Percentiles rank a stretch among this genome's conserved stretches.
Evolutionary conservation across 1,140 invertebrate genomes (phyloP).

Genomic region (Ostrea edulis): DNA sequence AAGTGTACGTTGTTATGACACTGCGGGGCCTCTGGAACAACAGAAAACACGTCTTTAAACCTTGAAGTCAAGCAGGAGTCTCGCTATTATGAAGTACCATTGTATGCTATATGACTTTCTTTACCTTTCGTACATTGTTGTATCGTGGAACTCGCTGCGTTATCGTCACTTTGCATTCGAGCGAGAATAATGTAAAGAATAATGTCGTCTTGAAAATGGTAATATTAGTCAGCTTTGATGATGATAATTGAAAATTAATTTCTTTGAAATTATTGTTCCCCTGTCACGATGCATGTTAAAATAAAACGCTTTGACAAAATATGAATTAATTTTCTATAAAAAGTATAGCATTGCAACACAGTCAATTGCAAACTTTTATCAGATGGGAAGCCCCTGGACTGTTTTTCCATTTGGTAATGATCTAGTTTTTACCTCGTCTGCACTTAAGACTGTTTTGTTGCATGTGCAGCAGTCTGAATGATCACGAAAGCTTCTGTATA

Average conservation of each 20-base stretch:
- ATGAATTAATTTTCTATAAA: not conserved
- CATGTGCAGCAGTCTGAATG: too few relatives aligned
- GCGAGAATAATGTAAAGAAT: not conserved
- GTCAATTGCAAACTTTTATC: not conserved
- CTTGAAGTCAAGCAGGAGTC: not conserved
- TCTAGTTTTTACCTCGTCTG: too few relatives aligned
- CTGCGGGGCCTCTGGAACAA: not conserved
- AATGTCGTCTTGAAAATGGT: not conserved
- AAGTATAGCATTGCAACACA: not conserved
- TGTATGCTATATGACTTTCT: not conserved
- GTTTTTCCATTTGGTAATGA: too few relatives aligned
- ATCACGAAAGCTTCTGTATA: too few relatives aligned
- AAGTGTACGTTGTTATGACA: not conserved
- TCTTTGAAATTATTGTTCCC: not conserved
- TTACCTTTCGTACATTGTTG: not conserved
- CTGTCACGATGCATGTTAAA: not conserved
- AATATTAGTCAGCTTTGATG: conserved; percentile 3
- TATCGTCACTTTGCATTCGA: not conserved
- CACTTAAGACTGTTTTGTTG: too few relatives aligned
- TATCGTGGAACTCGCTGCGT: not conserved
- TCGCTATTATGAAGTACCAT: not conserved
- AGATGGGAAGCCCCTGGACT: not conserved
- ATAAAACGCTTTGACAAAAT: not conserved
- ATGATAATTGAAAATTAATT: not conserved
- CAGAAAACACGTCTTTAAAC: not conserved